Evolutionary conservation across 2,888 invertebrate species (phyloP), one percentile per base, ranked within the genome.

Genomic region (Cyrtodaria siliqua): DNA sequence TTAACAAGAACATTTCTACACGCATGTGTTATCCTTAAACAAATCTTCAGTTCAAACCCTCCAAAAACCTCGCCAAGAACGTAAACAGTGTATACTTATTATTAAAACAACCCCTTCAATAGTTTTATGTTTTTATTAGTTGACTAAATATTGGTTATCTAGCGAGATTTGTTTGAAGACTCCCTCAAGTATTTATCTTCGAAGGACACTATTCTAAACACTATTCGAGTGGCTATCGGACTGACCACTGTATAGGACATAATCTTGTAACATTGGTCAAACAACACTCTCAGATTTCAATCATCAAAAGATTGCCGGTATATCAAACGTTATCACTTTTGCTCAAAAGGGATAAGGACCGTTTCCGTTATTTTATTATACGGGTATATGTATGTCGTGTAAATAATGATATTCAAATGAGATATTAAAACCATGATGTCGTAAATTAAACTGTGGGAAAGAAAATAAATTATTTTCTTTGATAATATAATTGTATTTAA

Each of bases 331-430:
- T 20, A 20, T 18, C n/a, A 9, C 6, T 9, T 8, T 12, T 33
- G 33, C 12, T 33, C 4, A 33, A 33, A 12, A 4, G 33, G 33
- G 33, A 33, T 12, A 33, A 33, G 33, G n/a, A n/a, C n/a, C n/a
- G n/a, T n/a, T 38, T 38, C 40, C 6, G 44, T 16, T 16, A 44
- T 3, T 6, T 16, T 16, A 44, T 44, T 44, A 18, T 16, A 16
- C 6, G n/a, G 44, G n/a, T 20, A 44, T 44, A 44, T 9, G 16
- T 20, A 44, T 44, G n/a, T 6, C 44, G 16, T 6, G 44, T 44
- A 44, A 44, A 44, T 44, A 44, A 16, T 44, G n/a, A 18, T 44
- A 44, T 44, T 44, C 44, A 44, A 44, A 44, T 44, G 4, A 44
- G 44, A 44, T 44, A 44, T 44, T 44, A 44, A 44, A 44, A 3